phyloP scores from a whole-genome alignment of 1,140 invertebrate species.

The Manduca sexta region DNA sequence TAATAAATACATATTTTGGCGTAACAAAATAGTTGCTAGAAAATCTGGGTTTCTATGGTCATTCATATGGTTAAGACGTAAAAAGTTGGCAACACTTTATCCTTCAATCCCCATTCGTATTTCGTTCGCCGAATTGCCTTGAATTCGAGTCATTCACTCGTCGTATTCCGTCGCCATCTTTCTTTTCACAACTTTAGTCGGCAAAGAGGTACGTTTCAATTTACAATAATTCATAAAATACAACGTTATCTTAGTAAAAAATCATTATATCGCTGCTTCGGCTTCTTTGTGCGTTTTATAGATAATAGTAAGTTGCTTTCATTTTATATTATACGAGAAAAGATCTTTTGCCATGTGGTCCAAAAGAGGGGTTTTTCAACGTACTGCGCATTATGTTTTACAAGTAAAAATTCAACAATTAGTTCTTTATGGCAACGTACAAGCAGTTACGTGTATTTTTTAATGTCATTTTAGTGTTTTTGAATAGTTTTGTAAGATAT shows the following conservation, averaged over 20 bases:
- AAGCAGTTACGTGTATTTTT: background rate
- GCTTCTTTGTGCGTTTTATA: background rate
- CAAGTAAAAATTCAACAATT: constrained; percentile 15
- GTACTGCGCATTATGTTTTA: constrained; percentile 65
- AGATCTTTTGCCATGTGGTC: constrained; percentile 55
- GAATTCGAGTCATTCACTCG: constrained; percentile 14
- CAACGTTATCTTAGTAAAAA: constrained; percentile 11
- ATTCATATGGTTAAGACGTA: no score
- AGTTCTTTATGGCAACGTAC: background rate
- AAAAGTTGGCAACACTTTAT: no score
- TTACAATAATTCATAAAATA: constrained; percentile 29
- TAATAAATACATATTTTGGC: no score
- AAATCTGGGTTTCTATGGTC: no score
- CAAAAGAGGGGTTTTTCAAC: constrained; percentile 36
- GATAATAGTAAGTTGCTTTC: constrained; percentile 4
- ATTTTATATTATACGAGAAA: constrained; percentile 13
- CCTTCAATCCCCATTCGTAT: no score
- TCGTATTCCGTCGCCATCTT: constrained; percentile 57
- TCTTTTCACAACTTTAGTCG: constrained; percentile 61
- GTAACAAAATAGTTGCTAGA: no score
- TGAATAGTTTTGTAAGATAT: constrained; percentile 4
- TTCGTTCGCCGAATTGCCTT: background rate
- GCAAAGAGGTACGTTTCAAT: constrained; percentile 55
- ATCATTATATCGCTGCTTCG: constrained; percentile 6
- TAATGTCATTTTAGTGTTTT: background rate